Evolutionary conservation across 2,888 invertebrate species (phyloP), one percentile per base, ranked within the genome.

Genomic region (Nebria salina): DNA sequence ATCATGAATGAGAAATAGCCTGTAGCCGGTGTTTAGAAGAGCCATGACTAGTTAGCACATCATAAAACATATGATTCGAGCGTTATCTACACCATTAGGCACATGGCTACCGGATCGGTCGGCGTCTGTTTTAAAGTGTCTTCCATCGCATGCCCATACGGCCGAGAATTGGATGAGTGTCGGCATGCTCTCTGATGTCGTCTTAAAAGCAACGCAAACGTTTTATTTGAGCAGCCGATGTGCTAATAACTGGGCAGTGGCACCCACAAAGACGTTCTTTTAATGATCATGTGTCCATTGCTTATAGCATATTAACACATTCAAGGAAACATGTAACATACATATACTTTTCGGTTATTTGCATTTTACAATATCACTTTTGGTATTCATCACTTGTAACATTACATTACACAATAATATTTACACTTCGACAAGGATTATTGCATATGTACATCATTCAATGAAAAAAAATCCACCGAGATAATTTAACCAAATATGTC

Each of bases 31-130:
- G 34, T 54, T 54, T 54, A 54, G 54, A 54, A 54, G 54, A 54
- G 54, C 11, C 64, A n/a, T 65, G 42, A 65, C 72, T 86, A 86
- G 86, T 88, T 88, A 88, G 86, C 88, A 88, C 87, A 84, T 88
- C 86, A 85, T 88, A 88, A 88, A 88, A 86, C 85, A 84, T 84
- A 87, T 88, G 87, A 88, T 88, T 85, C 86, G 84, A 86, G 85
- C 87, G 65, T 88, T 87, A 88, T 88, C 87, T 87, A 85, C 65
- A 86, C 87, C 88, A 88, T 88, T 88, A 88, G 85, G 86, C 87
- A 79, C 66, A 79, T 79, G 79, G 79, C 79, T 79, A 79, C 79
- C 54, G 79, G 65, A 72, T 72, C 77, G 13, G 54, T 54, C 54
- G 54, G 54, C 54, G 54, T 54, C 54, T 54, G 54, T 54, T 54